Conservation (phyloP, 92 coral and sea anemone genomes). For the Chrysogorgia sp. region DNA sequence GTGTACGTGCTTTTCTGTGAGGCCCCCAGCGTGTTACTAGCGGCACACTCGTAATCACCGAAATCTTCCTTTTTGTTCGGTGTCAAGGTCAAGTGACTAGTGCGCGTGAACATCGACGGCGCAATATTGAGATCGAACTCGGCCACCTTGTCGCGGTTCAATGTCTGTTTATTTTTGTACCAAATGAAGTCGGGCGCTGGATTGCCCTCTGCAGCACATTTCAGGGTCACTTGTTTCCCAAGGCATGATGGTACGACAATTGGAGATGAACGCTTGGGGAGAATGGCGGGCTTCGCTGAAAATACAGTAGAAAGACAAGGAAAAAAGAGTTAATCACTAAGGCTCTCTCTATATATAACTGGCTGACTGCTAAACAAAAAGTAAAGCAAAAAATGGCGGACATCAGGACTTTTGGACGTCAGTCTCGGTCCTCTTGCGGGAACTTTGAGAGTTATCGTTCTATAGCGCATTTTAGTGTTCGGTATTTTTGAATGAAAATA, state of each 20-base stretch:
- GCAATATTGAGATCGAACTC: slow-evolving; percentile 23
- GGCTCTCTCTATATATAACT: background rate
- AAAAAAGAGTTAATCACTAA: background rate
- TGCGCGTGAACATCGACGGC: slow-evolving; percentile 37
- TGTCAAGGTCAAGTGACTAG: slow-evolving; percentile 32
- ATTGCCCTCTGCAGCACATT: slow-evolving; percentile 37
- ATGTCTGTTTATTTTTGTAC: slow-evolving; percentile 30
- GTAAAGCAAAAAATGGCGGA: too few relatives aligned
- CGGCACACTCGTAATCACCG: slow-evolving; percentile 35
- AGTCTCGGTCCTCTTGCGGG: too few relatives aligned
- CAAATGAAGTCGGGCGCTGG: slow-evolving; percentile 41
- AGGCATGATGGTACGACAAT: slow-evolving; percentile 8
- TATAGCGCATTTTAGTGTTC: too few relatives aligned
- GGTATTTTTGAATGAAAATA: too few relatives aligned
- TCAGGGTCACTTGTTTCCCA: slow-evolving; percentile 36
- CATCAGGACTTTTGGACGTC: too few relatives aligned
- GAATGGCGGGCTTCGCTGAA: slow-evolving; percentile 30
- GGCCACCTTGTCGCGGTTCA: slow-evolving; percentile 24
- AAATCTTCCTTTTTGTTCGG: slow-evolving; percentile 33
- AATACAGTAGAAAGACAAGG: background rate
- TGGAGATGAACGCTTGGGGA: slow-evolving; percentile 16
- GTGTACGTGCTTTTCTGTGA: slow-evolving; percentile 30
- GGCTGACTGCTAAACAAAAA: too few relatives aligned
- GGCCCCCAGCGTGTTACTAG: slow-evolving; percentile 38
- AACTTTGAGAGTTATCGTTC: too few relatives aligned